Conservation (phyloP, 2,113 vertebrate species). For the Clarias magur region DNA sequence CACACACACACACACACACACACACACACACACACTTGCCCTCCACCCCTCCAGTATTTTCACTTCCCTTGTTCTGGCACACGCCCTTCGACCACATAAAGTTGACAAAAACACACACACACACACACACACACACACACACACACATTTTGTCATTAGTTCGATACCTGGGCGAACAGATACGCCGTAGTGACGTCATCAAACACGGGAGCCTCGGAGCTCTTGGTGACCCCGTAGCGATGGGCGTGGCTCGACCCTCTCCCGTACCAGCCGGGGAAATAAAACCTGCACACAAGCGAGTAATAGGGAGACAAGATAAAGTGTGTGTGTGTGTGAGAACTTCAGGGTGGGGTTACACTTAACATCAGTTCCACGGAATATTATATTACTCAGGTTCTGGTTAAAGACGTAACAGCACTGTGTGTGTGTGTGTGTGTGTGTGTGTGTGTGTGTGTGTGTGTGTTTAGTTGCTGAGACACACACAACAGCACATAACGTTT, state of each 20-base stretch:
- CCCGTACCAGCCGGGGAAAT: constrained; percentile 92
- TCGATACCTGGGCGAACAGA: constrained; percentile 86
- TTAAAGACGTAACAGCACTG: neutral
- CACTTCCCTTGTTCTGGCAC: constrained; percentile 8
- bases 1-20: neutral
- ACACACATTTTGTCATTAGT: neutral
- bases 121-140: constrained; percentile 2
- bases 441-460: too few species aligned
- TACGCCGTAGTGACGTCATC: constrained; percentile 90
- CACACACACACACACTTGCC: constrained; percentile 17
- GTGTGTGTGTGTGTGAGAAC: neutral
- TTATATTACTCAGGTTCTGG: neutral
- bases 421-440: too few species aligned
- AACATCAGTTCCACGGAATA: neutral
- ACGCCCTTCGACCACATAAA: neutral
- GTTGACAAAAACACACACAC: neutral
- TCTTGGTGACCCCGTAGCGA: constrained; percentile 83
- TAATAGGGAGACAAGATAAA: neutral
- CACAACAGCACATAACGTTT: too few species aligned
- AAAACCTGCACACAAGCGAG: constrained; percentile 75
- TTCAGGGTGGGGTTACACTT: neutral
- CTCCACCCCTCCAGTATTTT: constrained; percentile 33
- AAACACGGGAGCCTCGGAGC: constrained; percentile 84
- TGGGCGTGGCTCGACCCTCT: constrained; percentile 78
- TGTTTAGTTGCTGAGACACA: neutral